Evolutionary conservation across 2,113 vertebrate species (phyloP), one percentile per base, ranked within the genome.

Genomic region (Oryzias woworae): DNA sequence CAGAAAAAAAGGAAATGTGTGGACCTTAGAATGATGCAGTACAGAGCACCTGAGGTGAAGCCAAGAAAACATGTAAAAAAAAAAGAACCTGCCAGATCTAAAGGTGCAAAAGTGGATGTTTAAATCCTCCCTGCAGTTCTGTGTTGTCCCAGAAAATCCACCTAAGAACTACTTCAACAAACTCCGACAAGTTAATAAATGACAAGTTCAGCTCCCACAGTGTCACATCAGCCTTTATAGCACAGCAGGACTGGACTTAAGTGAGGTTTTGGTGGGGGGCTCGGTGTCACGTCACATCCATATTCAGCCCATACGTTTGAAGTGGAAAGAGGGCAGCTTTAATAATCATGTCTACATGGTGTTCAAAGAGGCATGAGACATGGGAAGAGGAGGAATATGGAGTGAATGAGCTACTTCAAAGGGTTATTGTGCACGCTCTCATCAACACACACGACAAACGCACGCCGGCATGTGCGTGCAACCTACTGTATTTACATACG

Each of bases 331-430:
- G 62, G 78, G 75, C 58, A 45, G 53, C 81, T 84, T 85, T 82
- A 87, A 88, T 88, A 85, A 83, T 86, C 80, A 85, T 77, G 63
- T 70, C 59, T 86, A 86, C 84, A 83, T 71, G 71, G 57, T 78
- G 81, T 88, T 87, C 86, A 90, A 88, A 87, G 86, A 80, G 72
- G 82, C 67, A 71, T 24, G 82, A 84, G 71, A 80, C 81, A 80
- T 71, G 71, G 60, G 73, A 63, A 54, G 69, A 82, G 85, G 74
- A 73, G 69, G 74, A 77, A 64, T 69, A 54, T 66, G 31, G 76
- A 64, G 64, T 86, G 77, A 85, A 86, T 83, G 84, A 87, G 75
- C 67, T 84, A 86, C 87, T 78, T 90, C 87, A 90, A 90, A 90
- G 84, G 69, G 16, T 59, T 70, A 61, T 36, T 31, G 65, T 28